Base-by-base conservation (phyloP, 1,140 invertebrate species). In the Venturia canescens region DNA sequence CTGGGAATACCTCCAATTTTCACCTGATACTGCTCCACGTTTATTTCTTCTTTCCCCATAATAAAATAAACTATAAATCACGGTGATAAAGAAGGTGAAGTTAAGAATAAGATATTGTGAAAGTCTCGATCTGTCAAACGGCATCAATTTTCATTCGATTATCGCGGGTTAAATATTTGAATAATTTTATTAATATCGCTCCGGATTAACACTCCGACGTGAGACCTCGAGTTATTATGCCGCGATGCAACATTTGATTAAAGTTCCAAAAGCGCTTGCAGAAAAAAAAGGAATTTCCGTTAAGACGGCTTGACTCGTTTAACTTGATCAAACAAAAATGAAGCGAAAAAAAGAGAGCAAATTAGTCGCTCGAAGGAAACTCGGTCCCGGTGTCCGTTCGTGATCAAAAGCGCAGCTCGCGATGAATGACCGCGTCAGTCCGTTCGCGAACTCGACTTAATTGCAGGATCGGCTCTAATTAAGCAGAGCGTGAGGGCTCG, bases 331-430 rank as follows among this genome's bases (percentile, higher is more conserved):
- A 66, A 15, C 21, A 48, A 38, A 72, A 48, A 72, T n/a, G n/a
- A n/a, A n/a, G n/a, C n/a, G n/a, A n/a, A 31, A 53, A 53, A 63
- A 63, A 63, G 23, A 21, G 11, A 48, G 38, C 31, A 72, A 44
- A 72, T 11, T 7, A 72, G 34, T 72, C 70, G 70, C 60, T 66
- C 21, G 21, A 72, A 72, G 70, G 70, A 72, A 72, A 72, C 70
- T 72, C 70, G 70, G 70, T 21, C 9, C 5, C 15, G 34, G 13
- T 27, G 60, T 66, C 13, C 70, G 34, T 23, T 72, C 70, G 70
- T 50, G 70, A 72, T 72, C 70, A 27, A 72, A 27, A 44, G 34
- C 38, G 70, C 27, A 72, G 16, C 67, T 70, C 67, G 27, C 67
- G 29, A 72, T 72, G 70, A 72, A 26, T 38, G 70, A 72, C 38